Percentiles rank a stretch among this genome's conserved stretches.
Conservation (phyloP, 2,113 vertebrate species). For the Felis catus region F.catus_Fca126_mat1.0 CM031415.1:88518501-88519000, state of each 20-base stretch:
- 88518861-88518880: too few species aligned
- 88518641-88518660: not conserved
- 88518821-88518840: too few species aligned
- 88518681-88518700: too few species aligned
- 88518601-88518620: not conserved
- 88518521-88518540: not conserved
- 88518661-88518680: too few species aligned
- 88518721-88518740: too few species aligned
- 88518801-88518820: too few species aligned
- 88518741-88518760: too few species aligned
- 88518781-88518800: too few species aligned
- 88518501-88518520: not conserved
- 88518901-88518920: not conserved
- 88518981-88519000: not conserved
- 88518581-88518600: not conserved
- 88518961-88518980: not conserved
- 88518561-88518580: not conserved
- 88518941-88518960: not conserved
- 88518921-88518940: not conserved
- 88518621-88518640: not conserved
- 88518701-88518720: too few species aligned
- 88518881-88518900: too few species aligned
- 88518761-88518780: too few species aligned
- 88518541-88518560: not conserved
- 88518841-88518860: too few species aligned